Base-by-base conservation (phyloP, 2,113 vertebrate genomes). In the Trochalopteron elliotii region DNA sequence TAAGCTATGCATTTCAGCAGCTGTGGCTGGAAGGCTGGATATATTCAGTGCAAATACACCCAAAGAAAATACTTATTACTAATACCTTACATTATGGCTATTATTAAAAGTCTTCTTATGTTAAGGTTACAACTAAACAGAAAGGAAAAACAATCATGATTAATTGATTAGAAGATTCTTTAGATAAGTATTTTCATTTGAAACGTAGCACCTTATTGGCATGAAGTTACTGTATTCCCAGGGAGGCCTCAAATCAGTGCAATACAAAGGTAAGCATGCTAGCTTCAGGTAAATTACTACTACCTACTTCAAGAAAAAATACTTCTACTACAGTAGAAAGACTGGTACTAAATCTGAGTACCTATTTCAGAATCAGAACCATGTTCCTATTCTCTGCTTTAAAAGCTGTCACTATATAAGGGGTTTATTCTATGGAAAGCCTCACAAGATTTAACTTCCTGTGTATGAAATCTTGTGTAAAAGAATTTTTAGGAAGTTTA, bases 141-240 rank as follows among this genome's bases (percentile, higher is more conserved):
- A 72, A 23, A 2, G 10, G 12, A 18, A 91, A 10, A 4, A 10
- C 8, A 0, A 37, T 27, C 1, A 44, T 4, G 3, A 87, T 22
- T 9, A 30, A n/a, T 5, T 11, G 5, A 72, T 12, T 25, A 57
- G 14, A 80, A 59, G 18, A 39, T 10, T n/a, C 11, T 67, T 50
- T 17, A 44, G 42, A 23, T 37, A 22, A 50, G 15, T n/a, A 53
- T 56, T 87, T 70, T 52, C 10, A 63, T 75, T 72, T 65, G 13
- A 71, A 11, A 76, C 3, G 3, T 5, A 56, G 17, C 19, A 69
- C 5, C 14, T 95, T 35, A 60, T 7, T 53, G 20, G 4, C 40
- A 85, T 16, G 39, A 33, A 68, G 33, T 81, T 67, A 42, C 14
- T 68, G 3, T 18, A 55, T 20, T 64, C 17, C n/a, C 44, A 60